Evolutionary conservation across 2,888 invertebrate species (phyloP).

Genomic region (Zhuqinia jingwanae): DNA sequence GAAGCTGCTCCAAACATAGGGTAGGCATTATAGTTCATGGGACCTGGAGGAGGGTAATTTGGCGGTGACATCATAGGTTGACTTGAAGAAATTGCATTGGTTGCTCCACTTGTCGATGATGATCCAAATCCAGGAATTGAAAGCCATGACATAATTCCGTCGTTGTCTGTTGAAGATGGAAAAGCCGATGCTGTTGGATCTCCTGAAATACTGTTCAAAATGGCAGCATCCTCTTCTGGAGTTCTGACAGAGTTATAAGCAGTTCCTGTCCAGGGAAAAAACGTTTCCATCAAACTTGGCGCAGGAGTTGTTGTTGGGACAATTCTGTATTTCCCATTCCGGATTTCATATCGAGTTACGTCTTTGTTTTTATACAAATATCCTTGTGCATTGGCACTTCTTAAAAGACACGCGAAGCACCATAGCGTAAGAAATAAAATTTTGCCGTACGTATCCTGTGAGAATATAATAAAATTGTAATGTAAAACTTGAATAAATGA

Average conservation of each 20-base stretch:
- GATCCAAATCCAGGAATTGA: slow-evolving; percentile 42
- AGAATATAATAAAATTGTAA: background rate
- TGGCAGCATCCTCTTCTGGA: slow-evolving; percentile 64
- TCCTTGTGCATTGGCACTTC: slow-evolving; percentile 22
- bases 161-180: background rate
- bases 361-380: slow-evolving; percentile 24
- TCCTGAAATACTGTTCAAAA: slow-evolving; percentile 64
- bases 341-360: slow-evolving; percentile 54
- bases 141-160: slow-evolving; percentile 27
- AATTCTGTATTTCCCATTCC: slow-evolving; percentile 51
- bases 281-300: slow-evolving; percentile 62
- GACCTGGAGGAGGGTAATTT: slow-evolving; percentile 4
- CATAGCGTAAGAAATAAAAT: slow-evolving; percentile 23
- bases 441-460: slow-evolving; percentile 15
- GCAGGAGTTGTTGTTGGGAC: slow-evolving; percentile 55
- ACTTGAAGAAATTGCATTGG: background rate
- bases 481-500: too few species aligned
- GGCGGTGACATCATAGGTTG: background rate
- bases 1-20: slow-evolving; percentile 18
- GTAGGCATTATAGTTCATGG: background rate
- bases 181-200: slow-evolving; percentile 7
- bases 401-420: slow-evolving; percentile 15
- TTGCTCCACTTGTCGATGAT: background rate
- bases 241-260: slow-evolving; percentile 57
- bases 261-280: slow-evolving; percentile 55